These are phyloP conservation scores for Bursaphelenchus okinawaensis DNA, from an alignment of 2,888 invertebrate genomes.

Conservation along the genomic window DNA sequence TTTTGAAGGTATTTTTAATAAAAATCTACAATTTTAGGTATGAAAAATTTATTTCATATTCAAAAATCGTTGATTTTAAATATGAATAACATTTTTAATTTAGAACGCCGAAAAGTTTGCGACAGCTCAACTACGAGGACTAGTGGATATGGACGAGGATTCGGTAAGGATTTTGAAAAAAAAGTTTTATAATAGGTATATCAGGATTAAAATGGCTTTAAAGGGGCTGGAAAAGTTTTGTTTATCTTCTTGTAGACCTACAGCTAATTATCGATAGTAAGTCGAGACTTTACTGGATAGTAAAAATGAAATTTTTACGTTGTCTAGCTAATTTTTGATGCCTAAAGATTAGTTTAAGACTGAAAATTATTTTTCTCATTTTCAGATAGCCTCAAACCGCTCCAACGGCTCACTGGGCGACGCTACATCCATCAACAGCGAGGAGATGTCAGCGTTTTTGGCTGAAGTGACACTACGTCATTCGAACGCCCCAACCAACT, in stretches of 20 bases:
- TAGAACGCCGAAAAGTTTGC: constrained; percentile 55
- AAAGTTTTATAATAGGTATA: too few relatives aligned
- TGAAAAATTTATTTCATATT: too few relatives aligned
- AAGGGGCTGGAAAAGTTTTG: too few relatives aligned
- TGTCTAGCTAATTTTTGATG: neutral
- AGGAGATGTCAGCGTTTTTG: constrained; percentile 53
- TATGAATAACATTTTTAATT: constrained; percentile 18
- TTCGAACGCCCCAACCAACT: constrained; percentile 2
- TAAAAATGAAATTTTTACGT: too few relatives aligned
- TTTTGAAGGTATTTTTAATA: constrained; percentile 4
- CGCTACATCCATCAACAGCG: constrained; percentile 45
- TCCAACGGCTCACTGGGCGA: constrained; percentile 46
- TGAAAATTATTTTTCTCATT: neutral
- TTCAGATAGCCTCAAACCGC: constrained; percentile 42
- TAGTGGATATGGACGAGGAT: constrained; percentile 49
- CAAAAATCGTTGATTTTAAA: too few relatives aligned
- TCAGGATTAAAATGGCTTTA: too few relatives aligned
- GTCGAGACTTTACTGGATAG: too few relatives aligned
- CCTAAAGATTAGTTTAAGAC: neutral
- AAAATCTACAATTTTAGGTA: neutral
- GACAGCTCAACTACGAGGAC: constrained; percentile 49
- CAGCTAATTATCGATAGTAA: too few relatives aligned
- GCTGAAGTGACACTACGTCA: constrained; percentile 45
- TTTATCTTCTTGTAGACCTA: too few relatives aligned
- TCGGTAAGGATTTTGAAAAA: constrained; percentile 31